Conservation (phyloP, 2,888 invertebrate species). For the Erebia aethiops region DNA sequence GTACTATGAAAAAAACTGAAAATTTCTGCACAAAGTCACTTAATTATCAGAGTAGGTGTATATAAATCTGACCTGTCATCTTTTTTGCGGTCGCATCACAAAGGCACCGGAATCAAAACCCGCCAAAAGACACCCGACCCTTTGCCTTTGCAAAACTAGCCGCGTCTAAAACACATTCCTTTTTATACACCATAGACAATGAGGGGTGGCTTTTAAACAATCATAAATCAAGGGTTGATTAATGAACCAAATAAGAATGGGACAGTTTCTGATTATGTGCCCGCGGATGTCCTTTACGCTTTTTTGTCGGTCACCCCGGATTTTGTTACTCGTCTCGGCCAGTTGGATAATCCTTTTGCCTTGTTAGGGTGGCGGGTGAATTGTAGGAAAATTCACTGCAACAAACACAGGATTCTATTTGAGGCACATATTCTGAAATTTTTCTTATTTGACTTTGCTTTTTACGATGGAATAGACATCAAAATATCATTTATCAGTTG, state of each 20-base stretch:
- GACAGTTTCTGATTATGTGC: slow-evolving; percentile 39
- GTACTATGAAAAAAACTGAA: no score
- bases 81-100: slow-evolving; percentile 38
- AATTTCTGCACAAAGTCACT: slow-evolving; percentile 5
- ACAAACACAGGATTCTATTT: not conserved
- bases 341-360: slow-evolving; percentile 21
- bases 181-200: slow-evolving; percentile 38
- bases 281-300: slow-evolving; percentile 30
- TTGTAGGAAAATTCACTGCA: slow-evolving; percentile 9
- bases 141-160: slow-evolving; percentile 42
- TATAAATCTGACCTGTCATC: slow-evolving; percentile 29
- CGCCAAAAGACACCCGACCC: slow-evolving; percentile 36
- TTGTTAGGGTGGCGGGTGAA: slow-evolving; percentile 11
- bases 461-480: not conserved
- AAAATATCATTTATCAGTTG: not conserved
- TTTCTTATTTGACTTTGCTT: not conserved
- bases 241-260: slow-evolving; percentile 32
- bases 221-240: slow-evolving; percentile 26
- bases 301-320: slow-evolving; percentile 34
- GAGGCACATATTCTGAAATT: not conserved
- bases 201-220: slow-evolving; percentile 29
- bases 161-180: slow-evolving; percentile 43
- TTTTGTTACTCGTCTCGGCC: slow-evolving; percentile 21
- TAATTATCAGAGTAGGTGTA: slow-evolving; percentile 22
- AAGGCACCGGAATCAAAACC: slow-evolving; percentile 30